Conservation (phyloP, 1,140 invertebrate species). For the Drosophila kohkoa region DNA sequence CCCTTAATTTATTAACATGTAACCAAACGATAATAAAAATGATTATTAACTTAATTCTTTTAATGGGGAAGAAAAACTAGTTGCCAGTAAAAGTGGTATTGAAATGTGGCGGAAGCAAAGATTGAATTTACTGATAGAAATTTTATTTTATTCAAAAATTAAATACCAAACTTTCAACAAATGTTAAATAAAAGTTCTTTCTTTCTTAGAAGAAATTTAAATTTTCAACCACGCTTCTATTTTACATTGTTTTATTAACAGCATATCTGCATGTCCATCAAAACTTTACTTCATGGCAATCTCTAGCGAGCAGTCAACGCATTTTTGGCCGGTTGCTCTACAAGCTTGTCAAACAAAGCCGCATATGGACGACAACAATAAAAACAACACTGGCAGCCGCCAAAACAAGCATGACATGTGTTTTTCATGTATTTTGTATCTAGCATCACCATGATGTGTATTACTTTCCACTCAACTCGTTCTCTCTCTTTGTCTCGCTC, state of each 20-base stretch:
- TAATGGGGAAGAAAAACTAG: too few species aligned
- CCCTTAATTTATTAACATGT: too few species aligned
- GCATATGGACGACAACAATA: constrained; percentile 10
- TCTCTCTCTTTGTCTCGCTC: not conserved
- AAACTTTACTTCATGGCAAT: not conserved
- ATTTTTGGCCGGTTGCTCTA: constrained; percentile 18
- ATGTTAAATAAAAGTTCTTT: too few species aligned
- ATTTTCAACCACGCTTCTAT: not conserved
- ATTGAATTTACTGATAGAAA: too few species aligned
- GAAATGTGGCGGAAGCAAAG: too few species aligned
- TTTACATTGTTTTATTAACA: not conserved
- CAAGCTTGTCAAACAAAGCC: constrained; percentile 41
- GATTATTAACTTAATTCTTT: too few species aligned
- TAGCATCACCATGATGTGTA: constrained; percentile 31
- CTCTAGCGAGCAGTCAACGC: not conserved
- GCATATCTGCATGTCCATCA: not conserved
- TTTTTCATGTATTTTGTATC: constrained; percentile 32
- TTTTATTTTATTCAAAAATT: too few species aligned
- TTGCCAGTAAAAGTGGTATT: too few species aligned
- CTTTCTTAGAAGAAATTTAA: not conserved
- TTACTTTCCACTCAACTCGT: constrained; percentile 18
- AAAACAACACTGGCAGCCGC: constrained; percentile 9
- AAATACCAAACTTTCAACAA: too few species aligned
- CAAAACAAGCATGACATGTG: constrained; percentile 29
- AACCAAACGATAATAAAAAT: too few species aligned